Evolutionary conservation across 1,140 invertebrate species (phyloP).

Genomic region (Nasonia longicornis): DNA sequence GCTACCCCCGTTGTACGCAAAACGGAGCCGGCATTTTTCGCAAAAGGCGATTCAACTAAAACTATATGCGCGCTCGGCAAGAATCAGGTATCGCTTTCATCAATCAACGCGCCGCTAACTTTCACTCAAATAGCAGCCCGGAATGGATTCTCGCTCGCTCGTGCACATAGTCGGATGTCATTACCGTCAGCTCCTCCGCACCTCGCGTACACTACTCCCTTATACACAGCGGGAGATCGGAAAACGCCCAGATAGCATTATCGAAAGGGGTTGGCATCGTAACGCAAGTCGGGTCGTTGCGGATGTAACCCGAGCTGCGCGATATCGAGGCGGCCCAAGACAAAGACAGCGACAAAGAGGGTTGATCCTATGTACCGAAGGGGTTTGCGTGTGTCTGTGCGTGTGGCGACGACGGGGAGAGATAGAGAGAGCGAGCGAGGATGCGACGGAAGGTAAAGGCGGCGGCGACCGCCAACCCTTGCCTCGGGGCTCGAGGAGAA

Average conservation of each 20-base stretch:
- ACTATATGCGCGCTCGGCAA: not conserved
- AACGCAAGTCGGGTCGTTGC: constrained; percentile 48
- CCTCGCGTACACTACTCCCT: not conserved
- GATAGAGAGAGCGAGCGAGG: constrained; percentile 16
- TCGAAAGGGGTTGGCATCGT: constrained; percentile 41
- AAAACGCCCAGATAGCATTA: constrained; percentile 35
- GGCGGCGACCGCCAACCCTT: constrained; percentile 52
- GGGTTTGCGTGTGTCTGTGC: not conserved
- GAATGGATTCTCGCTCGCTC: constrained; percentile 16
- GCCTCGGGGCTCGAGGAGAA: constrained; percentile 44
- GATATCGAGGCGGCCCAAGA: constrained; percentile 41
- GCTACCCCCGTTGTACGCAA: too few relatives aligned
- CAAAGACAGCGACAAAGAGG: constrained; percentile 18
- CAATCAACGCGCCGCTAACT: not conserved
- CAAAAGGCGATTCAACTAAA: not conserved
- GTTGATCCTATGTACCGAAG: not conserved
- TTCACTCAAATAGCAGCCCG: not conserved
- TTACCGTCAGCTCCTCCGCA: not conserved
- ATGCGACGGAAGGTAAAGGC: constrained; percentile 42
- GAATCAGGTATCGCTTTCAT: not conserved
- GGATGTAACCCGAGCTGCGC: constrained; percentile 53
- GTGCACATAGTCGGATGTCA: not conserved
- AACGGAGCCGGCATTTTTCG: too few relatives aligned
- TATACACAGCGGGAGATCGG: constrained; percentile 11
- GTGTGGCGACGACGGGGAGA: constrained; percentile 14